Evolutionary conservation across 2,113 vertebrate genomes (phyloP).

Genomic region (Perca flavescens): DNA sequence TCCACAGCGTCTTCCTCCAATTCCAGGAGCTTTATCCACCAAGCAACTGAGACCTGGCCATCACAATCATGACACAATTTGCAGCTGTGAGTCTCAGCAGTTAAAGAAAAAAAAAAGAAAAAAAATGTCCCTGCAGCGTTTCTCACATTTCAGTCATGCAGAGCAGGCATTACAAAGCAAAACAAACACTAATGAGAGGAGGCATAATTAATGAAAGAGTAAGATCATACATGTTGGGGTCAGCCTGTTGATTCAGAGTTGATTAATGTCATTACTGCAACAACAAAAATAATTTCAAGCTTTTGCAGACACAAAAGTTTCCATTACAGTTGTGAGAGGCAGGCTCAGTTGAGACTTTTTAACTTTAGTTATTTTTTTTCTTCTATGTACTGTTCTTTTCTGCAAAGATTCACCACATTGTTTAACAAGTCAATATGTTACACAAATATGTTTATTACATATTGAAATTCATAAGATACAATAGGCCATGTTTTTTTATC

Average conservation of each 20-base stretch:
- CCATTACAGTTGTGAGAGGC: not conserved
- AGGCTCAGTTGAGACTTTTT: not conserved
- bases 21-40: constrained; percentile 49
- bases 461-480: not conserved
- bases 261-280: constrained; percentile 4
- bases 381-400: not conserved
- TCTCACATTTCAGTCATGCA: constrained; percentile 31
- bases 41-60: constrained; percentile 34
- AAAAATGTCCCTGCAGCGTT: not conserved
- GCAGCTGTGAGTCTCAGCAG: constrained; percentile 30
- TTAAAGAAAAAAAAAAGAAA: not conserved
- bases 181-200: constrained; percentile 38
- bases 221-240: constrained; percentile 1
- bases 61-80: constrained; percentile 39
- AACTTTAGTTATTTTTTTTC: not conserved
- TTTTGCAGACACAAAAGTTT: constrained; percentile 17
- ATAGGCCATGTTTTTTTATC: not conserved
- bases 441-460: not conserved
- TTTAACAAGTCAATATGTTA: not conserved
- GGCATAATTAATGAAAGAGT: constrained; percentile 26
- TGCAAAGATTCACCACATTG: not conserved
- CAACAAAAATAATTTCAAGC: not conserved
- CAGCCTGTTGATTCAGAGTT: not conserved
- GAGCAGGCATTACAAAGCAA: not conserved
- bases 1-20: constrained; percentile 64